phyloP scores from a whole-genome alignment of 2,888 invertebrate genomes.

The Cephus sareptanus region DNA sequence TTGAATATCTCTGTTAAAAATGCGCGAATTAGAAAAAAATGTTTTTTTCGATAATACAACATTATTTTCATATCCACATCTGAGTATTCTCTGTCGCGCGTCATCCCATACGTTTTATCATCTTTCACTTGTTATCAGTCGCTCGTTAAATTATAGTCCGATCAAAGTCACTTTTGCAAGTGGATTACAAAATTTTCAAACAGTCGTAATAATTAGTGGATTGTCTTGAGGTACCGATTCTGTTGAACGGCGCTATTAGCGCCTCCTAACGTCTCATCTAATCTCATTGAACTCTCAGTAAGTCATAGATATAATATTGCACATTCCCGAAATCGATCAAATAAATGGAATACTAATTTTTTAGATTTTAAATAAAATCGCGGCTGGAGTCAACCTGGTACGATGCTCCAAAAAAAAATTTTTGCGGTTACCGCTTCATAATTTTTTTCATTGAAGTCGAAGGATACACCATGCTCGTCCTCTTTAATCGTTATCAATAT shows the following conservation, averaged over 20 bases:
- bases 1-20: background rate
- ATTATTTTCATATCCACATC: background rate
- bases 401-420: background rate
- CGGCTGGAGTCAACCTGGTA: background rate
- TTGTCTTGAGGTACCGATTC: background rate
- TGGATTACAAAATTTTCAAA: background rate
- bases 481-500: too few relatives aligned
- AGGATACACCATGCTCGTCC: too few relatives aligned
- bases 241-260: background rate
- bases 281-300: background rate
- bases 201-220: background rate
- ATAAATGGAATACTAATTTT: background rate
- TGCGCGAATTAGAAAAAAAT: background rate
- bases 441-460: too few relatives aligned
- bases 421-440: background rate
- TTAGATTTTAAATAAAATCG: background rate
- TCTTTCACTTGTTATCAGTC: background rate
- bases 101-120: background rate
- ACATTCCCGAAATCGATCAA: background rate
- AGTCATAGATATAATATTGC: background rate
- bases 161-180: background rate
- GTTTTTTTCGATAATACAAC: background rate
- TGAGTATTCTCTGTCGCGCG: background rate
- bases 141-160: background rate
- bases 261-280: background rate